These are phyloP conservation scores for Temnothorax longispinosus DNA, from an alignment of 1,140 invertebrate genomes.

Conservation along the genomic window DNA sequence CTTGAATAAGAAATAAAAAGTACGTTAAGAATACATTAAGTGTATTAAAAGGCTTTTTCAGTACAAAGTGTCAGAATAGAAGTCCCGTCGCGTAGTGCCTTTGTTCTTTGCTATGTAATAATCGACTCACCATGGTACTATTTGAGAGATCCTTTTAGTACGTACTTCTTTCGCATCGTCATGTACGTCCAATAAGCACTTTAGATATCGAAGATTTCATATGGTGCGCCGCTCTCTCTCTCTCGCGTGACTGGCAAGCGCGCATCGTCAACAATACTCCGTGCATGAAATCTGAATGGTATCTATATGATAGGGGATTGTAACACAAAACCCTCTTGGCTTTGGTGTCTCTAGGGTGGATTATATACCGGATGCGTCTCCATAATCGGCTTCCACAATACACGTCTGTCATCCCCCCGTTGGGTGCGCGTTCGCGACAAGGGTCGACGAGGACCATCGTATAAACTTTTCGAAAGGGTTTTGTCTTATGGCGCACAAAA, in stretches of 20 bases:
- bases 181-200: conserved; percentile 45
- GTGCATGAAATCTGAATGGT: conserved; percentile 53
- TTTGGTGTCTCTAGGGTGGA: conserved; percentile 39
- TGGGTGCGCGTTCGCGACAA: conserved; percentile 10
- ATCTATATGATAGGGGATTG: conserved; percentile 34
- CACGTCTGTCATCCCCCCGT: conserved; percentile 23
- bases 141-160: conserved; percentile 43
- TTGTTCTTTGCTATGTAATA: conserved; percentile 16
- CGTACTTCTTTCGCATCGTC: conserved; percentile 17
- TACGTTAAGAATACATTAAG: conserved; percentile 13
- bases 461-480: conserved; percentile 52
- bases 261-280: conserved; percentile 35
- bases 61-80: background rate
- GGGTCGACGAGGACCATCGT: conserved; percentile 30
- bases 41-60: background rate
- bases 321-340: conserved; percentile 53
- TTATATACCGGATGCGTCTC: conserved; percentile 46
- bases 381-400: conserved; percentile 43
- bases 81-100: background rate
- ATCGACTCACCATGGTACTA: background rate
- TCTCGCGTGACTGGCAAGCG: conserved; percentile 29
- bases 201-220: conserved; percentile 38
- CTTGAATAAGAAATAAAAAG: background rate
- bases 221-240: background rate
- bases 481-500: conserved; percentile 49